phyloP scores from a whole-genome alignment of 2,113 vertebrate genomes.

The Notarius lentiginosus region DNA sequence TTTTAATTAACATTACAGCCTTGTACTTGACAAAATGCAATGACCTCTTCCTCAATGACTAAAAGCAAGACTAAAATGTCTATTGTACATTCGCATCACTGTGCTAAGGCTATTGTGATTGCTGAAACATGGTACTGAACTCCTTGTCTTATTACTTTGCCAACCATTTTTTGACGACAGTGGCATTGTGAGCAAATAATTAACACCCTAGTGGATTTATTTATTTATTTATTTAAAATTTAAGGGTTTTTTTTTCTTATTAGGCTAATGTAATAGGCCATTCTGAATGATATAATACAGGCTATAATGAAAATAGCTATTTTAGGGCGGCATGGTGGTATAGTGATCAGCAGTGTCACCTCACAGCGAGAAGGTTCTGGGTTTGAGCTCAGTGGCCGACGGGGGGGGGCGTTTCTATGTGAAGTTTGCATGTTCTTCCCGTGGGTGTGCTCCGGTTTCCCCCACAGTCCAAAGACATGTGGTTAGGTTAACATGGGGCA shows the following conservation, averaged over 20 bases:
- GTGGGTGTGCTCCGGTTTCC: too few species aligned
- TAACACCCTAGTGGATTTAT: background rate
- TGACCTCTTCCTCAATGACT: background rate
- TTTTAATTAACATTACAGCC: background rate
- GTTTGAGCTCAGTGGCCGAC: too few species aligned
- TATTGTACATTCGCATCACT: background rate
- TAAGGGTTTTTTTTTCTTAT: background rate
- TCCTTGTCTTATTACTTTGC: background rate
- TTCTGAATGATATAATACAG: too few species aligned
- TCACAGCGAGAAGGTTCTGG: too few species aligned
- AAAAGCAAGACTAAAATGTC: background rate
- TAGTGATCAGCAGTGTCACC: too few species aligned
- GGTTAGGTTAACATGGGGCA: too few species aligned
- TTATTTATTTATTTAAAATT: too few species aligned
- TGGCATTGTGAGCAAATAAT: background rate
- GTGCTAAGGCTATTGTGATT: background rate
- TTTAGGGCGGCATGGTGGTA: too few species aligned
- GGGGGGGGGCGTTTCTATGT: too few species aligned
- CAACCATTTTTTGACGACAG: background rate
- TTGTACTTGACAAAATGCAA: background rate
- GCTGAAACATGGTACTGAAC: background rate
- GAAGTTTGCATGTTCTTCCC: too few species aligned
- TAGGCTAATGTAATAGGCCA: background rate
- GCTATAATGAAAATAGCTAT: too few species aligned
- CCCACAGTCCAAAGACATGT: too few species aligned